Base-by-base conservation (phyloP, 1,140 invertebrate genomes). In the Liolophura sinensis region DNA sequence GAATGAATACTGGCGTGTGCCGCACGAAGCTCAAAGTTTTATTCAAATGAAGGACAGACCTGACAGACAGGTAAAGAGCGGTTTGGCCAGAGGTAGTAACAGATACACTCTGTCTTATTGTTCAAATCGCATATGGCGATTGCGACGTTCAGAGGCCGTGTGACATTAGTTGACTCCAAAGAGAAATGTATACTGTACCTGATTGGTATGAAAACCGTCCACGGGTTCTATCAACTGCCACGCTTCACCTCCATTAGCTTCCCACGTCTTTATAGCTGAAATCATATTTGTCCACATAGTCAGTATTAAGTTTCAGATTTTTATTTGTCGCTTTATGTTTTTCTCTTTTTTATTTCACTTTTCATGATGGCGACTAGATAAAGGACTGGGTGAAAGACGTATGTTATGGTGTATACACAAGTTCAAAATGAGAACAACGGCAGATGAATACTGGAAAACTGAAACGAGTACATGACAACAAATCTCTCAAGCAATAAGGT, bases 151-250 rank as follows among this genome's bases (percentile, higher is more conserved):
- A n/a, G n/a, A n/a, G n/a, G n/a, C n/a, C n/a, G n/a, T 18, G n/a
- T 24, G 1, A 24, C 18, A 59, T 15, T 59, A 22, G 57, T 6
- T 5, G 20, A 20, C 6, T 40, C 31, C 9, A 40, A 3, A 3
- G 31, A 40, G 31, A 7, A 47, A 46, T 20, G 3, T 52, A 16
- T 51, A 40, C 51, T 60, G 62, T 72, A 86, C 86, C 80, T 88
- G 86, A 67, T 85, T 86, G 31, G 84, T 81, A 79, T 88, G 87
- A 62, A 87, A 82, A 70, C 87, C 86, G 77, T 88, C 87, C 1
- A 87, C 80, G 24, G 85, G 79, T 72, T 88, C 87, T 60, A 87
- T 75, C 1, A 87, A 71, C 69, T 87, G 73, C 78, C 83, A 86
- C 12, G 75, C 60, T 50, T 79, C 70, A 24, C 84, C 83, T n/a